Evolutionary conservation across 2,888 invertebrate species (phyloP).

Genomic region (Adineta ricciae): DNA sequence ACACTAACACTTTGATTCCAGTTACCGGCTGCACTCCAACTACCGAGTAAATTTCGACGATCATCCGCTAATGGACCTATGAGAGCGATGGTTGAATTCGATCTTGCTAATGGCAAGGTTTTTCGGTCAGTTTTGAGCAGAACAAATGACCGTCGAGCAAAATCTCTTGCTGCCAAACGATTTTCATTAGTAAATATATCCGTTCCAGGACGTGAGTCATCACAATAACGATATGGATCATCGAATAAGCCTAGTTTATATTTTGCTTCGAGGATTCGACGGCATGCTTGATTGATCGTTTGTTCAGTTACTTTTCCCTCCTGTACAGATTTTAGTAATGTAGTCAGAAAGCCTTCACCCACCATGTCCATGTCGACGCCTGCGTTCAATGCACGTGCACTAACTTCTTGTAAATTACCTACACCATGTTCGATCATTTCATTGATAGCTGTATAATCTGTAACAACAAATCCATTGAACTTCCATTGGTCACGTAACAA

Average conservation of each 20-base stretch:
- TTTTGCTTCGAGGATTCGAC: slow-evolving; percentile 10
- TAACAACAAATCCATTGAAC: background rate
- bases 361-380: slow-evolving; percentile 17
- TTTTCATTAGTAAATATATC: slow-evolving; percentile 8
- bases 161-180: slow-evolving; percentile 6
- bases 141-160: background rate
- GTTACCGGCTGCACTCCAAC: background rate
- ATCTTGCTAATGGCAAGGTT: slow-evolving; percentile 3
- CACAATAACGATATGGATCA: slow-evolving; percentile 8
- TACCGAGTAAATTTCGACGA: background rate
- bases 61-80: background rate
- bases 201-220: background rate
- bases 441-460: slow-evolving; percentile 1
- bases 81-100: background rate
- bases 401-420: background rate
- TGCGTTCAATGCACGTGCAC: background rate
- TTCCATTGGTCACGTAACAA: slow-evolving; percentile 14
- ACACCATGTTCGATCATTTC: slow-evolving; percentile 6
- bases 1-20: background rate
- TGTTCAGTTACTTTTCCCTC: background rate
- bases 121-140: background rate
- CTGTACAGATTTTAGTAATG: background rate
- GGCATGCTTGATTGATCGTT: background rate
- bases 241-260: slow-evolving; percentile 19
- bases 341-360: background rate